Percentiles rank a stretch among this genome's conserved stretches.
Evolutionary conservation across 2,113 vertebrate genomes (phyloP).

Genomic region (Limanda limanda): DNA sequence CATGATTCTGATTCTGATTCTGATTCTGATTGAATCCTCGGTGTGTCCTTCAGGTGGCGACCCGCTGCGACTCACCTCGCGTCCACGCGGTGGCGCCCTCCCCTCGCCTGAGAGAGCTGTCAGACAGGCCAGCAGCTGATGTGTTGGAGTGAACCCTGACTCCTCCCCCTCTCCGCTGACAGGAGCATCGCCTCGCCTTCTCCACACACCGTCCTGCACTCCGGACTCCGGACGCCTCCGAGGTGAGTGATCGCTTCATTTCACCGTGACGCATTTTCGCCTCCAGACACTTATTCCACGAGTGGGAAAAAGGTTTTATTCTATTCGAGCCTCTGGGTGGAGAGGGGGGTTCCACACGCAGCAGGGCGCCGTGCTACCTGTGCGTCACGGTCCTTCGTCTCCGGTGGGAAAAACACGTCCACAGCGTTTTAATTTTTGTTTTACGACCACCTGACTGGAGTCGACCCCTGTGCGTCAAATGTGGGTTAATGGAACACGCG

Average conservation of each 20-base stretch:
- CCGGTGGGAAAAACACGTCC: not conserved
- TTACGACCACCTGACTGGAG: not conserved
- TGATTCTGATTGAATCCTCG: too few relatives aligned
- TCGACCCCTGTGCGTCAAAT: constrained; percentile 47
- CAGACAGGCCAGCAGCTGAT: constrained; percentile 11
- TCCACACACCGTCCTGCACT: constrained; percentile 39
- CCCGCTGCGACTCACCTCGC: constrained; percentile 19
- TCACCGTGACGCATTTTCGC: not conserved
- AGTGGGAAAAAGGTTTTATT: not conserved
- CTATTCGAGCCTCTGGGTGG: too few relatives aligned
- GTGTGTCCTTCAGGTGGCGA: too few relatives aligned
- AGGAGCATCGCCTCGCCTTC: constrained; percentile 68
- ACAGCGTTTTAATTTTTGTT: not conserved
- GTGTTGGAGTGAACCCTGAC: constrained; percentile 71
- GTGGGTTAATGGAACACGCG: constrained; percentile 71
- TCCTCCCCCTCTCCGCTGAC: constrained; percentile 71
- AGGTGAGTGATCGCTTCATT: constrained; percentile 55
- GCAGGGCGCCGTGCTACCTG: constrained; percentile 59
- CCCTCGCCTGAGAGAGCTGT: not conserved
- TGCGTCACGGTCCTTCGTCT: constrained; percentile 37
- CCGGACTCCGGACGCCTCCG: constrained; percentile 33
- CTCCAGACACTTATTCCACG: not conserved
- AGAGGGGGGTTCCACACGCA: not conserved
- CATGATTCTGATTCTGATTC: too few relatives aligned
- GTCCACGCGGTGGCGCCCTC: constrained; percentile 60